Evolutionary conservation across 2,113 vertebrate genomes (phyloP), one percentile per base, ranked within the genome.

Genomic region (Cromileptes altivelis): DNA sequence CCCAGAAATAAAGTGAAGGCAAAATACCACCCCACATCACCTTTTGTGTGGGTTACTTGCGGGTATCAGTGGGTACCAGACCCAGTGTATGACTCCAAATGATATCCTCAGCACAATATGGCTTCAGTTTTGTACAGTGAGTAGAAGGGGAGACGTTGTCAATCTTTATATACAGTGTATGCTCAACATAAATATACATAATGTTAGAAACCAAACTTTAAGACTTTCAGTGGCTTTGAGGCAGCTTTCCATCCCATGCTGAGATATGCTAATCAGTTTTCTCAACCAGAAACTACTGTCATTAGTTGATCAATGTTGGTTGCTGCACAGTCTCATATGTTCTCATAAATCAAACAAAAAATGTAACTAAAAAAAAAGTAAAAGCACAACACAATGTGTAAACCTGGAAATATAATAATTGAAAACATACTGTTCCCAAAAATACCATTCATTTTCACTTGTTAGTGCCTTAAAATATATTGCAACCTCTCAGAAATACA

Each of bases 301-400:
- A 57, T 56, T 47, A 75, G 30, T 13, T 70, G 68, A 77, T 62
- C 53, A 40, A 23, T 57, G 58, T 49, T 50, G 47, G 17, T 49
- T 55, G 19, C 67, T 18, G 5, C 21, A 57, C 7, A 49, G 10
- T 62, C 14, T 49, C 19, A 53, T 18, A 58, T 30, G 2, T 53
- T 63, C 14, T 57, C 64, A 45, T 58, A 13, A 74, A 84, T 53
- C 15, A 75, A 62, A 63, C 8, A 6, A 25, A 71, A 64, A 62
- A 61, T 25, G 3, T 53, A 42, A 45, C 37, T 21, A 15, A 40
- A 53, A 13, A 13, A 50, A 3, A 33, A 5, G 6, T 30, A 30
- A 71, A 57, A 53, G 30, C 7, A 63, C 18, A 33, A 9, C 9
- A 60, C 17, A 30, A 52, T 4, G 37, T 5, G 14, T 55, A 4